phyloP scores from a whole-genome alignment of 2,797 vertebrate genomes.

The Columba guinea region DNA sequence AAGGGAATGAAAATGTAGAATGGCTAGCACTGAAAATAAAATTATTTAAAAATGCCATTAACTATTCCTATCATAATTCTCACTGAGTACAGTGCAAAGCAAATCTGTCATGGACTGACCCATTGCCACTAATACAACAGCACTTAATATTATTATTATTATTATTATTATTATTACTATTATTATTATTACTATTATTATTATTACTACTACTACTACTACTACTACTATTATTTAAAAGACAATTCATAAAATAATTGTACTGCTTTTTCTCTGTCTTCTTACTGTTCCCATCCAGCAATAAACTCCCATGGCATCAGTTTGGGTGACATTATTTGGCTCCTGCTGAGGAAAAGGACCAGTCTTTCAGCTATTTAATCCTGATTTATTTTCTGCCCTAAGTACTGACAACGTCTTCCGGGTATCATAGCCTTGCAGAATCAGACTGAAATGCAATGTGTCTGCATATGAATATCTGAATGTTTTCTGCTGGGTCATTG shows the following conservation, averaged over 20 bases:
- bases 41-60: background rate
- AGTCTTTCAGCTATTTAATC: background rate
- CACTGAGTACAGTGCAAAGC: background rate
- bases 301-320: background rate
- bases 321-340: background rate
- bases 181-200: too few species aligned
- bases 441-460: background rate
- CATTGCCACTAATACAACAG: background rate
- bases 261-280: background rate
- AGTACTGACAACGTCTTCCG: background rate
- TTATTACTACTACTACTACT: too few species aligned
- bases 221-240: background rate
- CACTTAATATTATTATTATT: background rate
- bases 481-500: background rate
- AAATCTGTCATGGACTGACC: background rate
- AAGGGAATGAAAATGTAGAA: background rate
- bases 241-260: background rate
- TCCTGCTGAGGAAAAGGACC: background rate
- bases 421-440: background rate
- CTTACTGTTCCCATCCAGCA: background rate
- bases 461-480: background rate
- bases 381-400: conserved; percentile 1
- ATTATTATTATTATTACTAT: too few species aligned
- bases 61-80: background rate
- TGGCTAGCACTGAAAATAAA: background rate